phyloP scores from a whole-genome alignment of 2,888 invertebrate species.

The Diarsia brunnea region DNA sequence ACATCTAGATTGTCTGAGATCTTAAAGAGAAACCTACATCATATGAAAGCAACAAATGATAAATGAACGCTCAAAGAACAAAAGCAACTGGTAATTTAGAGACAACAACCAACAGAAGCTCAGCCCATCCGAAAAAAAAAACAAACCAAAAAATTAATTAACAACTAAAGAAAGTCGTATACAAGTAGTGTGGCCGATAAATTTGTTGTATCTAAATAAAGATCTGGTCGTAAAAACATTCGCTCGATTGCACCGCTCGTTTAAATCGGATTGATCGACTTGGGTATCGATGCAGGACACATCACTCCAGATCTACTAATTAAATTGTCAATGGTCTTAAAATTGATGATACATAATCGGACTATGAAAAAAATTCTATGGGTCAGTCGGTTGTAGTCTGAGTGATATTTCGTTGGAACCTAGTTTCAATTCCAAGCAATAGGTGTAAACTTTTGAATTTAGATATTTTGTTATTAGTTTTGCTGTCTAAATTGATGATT shows the following conservation, averaged over 20 bases:
- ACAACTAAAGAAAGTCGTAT: constrained; percentile 50
- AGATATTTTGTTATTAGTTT: not conserved
- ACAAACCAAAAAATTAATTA: constrained; percentile 2
- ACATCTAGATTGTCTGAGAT: not conserved
- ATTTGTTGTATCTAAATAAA: constrained; percentile 58
- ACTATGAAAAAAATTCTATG: constrained; percentile 21
- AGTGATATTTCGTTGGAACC: not conserved
- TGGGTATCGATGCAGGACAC: constrained; percentile 32
- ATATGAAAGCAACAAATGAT: not conserved
- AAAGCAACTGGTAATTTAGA: not conserved
- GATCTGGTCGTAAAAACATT: constrained; percentile 46
- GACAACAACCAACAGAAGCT: not conserved
- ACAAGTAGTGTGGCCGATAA: constrained; percentile 36
- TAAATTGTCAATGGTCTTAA: constrained; percentile 57
- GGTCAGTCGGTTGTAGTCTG: not conserved
- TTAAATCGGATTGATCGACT: constrained; percentile 52
- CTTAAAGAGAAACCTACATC: not conserved
- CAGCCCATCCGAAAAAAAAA: constrained; percentile 29
- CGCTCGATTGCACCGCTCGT: constrained; percentile 50
- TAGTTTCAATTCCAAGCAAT: not conserved
- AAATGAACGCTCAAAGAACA: not conserved
- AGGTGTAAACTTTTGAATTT: not conserved
- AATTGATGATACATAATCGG: constrained; percentile 41
- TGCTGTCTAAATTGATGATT: not conserved
- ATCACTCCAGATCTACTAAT: constrained; percentile 54